A percentile compares a stretch with the other conserved stretches of the same genome.
Conservation (phyloP, 2,113 vertebrate species). For the Zosterops japonicus region DNA sequence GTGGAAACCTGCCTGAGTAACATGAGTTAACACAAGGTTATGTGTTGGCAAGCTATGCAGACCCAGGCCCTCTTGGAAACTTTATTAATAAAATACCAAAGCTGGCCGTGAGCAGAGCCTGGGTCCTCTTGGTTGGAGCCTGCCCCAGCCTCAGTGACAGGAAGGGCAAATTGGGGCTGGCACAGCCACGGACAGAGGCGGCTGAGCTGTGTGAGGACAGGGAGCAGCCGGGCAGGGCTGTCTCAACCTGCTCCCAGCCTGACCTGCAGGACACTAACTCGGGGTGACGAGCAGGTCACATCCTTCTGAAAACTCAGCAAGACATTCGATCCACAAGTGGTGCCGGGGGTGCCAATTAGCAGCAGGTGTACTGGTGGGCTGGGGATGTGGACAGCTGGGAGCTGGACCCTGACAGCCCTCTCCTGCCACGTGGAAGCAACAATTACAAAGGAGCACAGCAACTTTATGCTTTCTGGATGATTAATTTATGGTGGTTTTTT, state of each 20-base stretch:
- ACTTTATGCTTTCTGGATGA: neutral
- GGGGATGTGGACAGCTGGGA: slow-evolving; percentile 17
- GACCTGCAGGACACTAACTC: neutral
- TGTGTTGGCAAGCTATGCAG: rapidly evolving
- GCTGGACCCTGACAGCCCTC: neutral
- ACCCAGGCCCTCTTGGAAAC: neutral
- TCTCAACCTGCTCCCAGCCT: neutral
- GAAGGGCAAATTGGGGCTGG: neutral
- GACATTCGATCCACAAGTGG: neutral
- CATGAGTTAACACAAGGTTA: neutral
- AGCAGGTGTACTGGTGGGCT: neutral
- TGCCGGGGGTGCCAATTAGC: slow-evolving; percentile 15
- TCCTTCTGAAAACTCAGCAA: neutral
- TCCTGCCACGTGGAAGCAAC: neutral
- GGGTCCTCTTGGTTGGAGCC: neutral
- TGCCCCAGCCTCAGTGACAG: neutral
- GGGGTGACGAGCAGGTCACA: slow-evolving; percentile 39
- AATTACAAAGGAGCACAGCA: neutral
- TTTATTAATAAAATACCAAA: neutral
- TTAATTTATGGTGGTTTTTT: neutral
- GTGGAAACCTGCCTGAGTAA: neutral
- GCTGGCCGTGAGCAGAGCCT: neutral
- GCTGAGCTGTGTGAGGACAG: neutral
- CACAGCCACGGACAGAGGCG: neutral
- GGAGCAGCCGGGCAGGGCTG: neutral